These are phyloP conservation scores for Tribolium castaneum DNA, from an alignment of 1,140 invertebrate genomes.

Conservation along the genomic window DNA sequence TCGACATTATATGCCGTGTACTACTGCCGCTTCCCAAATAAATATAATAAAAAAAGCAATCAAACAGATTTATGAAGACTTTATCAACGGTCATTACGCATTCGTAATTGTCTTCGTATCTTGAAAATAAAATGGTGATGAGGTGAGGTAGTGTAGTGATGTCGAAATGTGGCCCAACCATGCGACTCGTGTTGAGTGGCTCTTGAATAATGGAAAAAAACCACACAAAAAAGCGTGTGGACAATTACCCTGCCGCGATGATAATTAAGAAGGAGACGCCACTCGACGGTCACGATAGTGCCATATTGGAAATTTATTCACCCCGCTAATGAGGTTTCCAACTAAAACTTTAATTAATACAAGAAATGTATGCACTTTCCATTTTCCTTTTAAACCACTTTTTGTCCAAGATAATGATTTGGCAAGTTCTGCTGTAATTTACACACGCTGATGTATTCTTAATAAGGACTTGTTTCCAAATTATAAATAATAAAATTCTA, in stretches of 20 bases:
- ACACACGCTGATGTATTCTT: too few species aligned
- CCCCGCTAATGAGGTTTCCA: neutral
- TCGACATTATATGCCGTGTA: slow-evolving; percentile 6
- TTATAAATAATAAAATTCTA: too few species aligned
- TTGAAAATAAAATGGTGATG: neutral
- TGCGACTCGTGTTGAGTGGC: neutral
- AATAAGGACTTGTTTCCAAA: too few species aligned
- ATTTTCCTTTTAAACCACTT: neutral
- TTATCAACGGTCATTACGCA: slow-evolving; percentile 14
- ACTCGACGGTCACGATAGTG: slow-evolving; percentile 14
- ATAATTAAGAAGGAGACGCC: slow-evolving; percentile 9
- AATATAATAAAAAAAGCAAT: neutral
- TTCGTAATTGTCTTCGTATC: slow-evolving; percentile 14
- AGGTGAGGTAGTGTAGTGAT: neutral
- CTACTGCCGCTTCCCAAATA: neutral
- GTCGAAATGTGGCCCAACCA: neutral
- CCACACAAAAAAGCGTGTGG: slow-evolving; percentile 16
- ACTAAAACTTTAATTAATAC: neutral
- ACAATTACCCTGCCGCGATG: slow-evolving; percentile 11
- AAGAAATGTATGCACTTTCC: neutral
- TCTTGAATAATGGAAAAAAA: slow-evolving; percentile 11
- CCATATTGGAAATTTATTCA: slow-evolving; percentile 30
- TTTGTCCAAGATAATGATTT: neutral
- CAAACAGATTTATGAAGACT: slow-evolving; percentile 20
- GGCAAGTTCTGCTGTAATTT: neutral